Evolutionary conservation across 1,140 invertebrate species (phyloP), one percentile per base, ranked within the genome.

Genomic region (Diorhabda carinulata): DNA sequence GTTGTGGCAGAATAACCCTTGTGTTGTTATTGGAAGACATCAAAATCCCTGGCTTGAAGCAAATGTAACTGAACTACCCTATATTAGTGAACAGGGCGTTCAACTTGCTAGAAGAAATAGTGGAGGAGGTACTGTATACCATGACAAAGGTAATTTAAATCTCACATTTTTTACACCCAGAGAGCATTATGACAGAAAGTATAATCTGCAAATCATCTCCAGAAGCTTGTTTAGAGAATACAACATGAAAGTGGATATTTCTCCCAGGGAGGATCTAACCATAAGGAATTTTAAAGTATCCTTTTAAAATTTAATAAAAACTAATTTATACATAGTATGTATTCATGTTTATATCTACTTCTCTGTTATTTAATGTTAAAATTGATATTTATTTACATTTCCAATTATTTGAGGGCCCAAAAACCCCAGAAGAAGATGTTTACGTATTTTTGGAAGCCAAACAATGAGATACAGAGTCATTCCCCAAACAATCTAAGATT

Each of bases 21-120:
- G 93, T 79, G 92, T 99, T 61, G 96, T 99, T 0, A 92, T 99
- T 78, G 98, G 98, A 2, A 86, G 94, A 56, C 94, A 98, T 83
- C 97, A 99, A 81, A 99, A 99, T 83, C 95, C 96, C 2, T 99
- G 96, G 91, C 79, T 91, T 25, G 97, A 99, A 82, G 89, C 91
- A 2, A 93, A 98, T 79, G 80, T 94, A 0, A 56, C 72, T 8
- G 67, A 71, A 42, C 71, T 82, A 65, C 82, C 87, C 3, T 84
- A 83, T 45, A 74, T 91, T 40, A 79, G 85, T 60, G 84, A 88
- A 45, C 82, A 85, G 41, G 87, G 87, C 10, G 87, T 97, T 59
- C 80, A 86, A 2, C 74, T 98, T 10, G 97, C 91, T 1, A 85
- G 97, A 63, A 85, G 97, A 25, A 94, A 95, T 77, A 98, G 95